Evolutionary conservation across 1,140 invertebrate species (phyloP).

Genomic region (Carposina sasakii): DNA sequence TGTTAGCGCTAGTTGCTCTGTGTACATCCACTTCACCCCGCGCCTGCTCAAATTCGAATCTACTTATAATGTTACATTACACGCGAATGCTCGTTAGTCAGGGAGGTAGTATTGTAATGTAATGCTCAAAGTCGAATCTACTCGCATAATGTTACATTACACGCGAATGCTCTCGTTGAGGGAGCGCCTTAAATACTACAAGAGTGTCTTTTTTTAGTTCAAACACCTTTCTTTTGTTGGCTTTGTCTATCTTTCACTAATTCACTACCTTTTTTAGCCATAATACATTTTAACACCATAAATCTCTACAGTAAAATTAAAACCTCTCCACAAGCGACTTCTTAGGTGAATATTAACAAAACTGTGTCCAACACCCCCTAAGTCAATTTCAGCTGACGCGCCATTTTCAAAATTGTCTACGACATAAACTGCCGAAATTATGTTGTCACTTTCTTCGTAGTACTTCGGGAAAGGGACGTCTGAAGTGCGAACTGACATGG

Average conservation of each 20-base stretch:
- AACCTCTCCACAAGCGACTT: constrained; percentile 33
- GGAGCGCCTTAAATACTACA: too few species aligned
- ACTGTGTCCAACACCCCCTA: constrained; percentile 32
- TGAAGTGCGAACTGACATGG: constrained; percentile 24
- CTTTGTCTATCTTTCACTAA: neutral
- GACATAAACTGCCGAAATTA: constrained; percentile 30
- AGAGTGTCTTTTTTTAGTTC: too few species aligned
- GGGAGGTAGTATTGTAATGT: too few species aligned
- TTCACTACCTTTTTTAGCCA: neutral
- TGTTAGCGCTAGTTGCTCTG: too few species aligned
- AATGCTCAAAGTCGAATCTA: too few species aligned
- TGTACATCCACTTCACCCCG: too few species aligned
- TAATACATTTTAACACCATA: constrained; percentile 30
- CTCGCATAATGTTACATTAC: too few species aligned
- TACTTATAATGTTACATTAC: too few species aligned
- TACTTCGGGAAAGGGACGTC: constrained; percentile 41
- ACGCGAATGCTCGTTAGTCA: too few species aligned
- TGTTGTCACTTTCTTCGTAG: constrained; percentile 29
- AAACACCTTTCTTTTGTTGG: too few species aligned
- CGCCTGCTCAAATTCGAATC: too few species aligned
- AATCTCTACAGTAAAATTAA: constrained; percentile 39
- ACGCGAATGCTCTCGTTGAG: too few species aligned
- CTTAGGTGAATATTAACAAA: constrained; percentile 38
- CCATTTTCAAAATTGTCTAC: constrained; percentile 27
- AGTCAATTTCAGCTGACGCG: constrained; percentile 32